A percentile compares a stretch with the other conserved stretches of the same genome.
Evolutionary conservation across 2,888 invertebrate genomes (phyloP).

Genomic region (Halictus quadricinctus): DNA sequence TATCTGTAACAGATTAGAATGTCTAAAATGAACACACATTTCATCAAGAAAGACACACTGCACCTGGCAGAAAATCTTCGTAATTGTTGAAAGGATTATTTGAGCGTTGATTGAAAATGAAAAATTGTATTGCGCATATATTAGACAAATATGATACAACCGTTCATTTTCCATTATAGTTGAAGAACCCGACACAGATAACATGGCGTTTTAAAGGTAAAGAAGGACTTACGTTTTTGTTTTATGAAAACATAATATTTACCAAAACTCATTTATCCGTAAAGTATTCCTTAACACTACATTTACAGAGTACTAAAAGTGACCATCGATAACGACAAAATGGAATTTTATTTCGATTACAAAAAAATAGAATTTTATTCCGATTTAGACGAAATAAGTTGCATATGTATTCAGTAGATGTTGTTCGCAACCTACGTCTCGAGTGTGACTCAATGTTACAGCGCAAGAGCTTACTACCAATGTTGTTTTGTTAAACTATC

Average conservation of each 20-base stretch:
- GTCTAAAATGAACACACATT: background rate
- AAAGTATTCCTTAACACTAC: background rate
- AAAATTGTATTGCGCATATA: background rate
- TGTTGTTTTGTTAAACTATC: background rate
- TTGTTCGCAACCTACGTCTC: too few species aligned
- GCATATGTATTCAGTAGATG: too few species aligned
- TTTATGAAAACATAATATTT: background rate
- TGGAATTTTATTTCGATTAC: too few species aligned
- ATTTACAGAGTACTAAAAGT: too few species aligned
- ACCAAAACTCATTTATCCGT: background rate
- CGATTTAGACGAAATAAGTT: too few species aligned
- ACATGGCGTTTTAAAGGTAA: background rate
- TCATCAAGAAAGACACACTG: background rate
- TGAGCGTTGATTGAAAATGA: background rate
- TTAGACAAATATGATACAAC: background rate
- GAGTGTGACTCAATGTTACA: too few species aligned
- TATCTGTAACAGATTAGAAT: constrained; percentile 84
- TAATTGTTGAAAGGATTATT: too few species aligned
- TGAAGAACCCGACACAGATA: too few species aligned
- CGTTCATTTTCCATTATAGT: background rate
- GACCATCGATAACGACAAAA: too few species aligned
- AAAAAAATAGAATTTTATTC: too few species aligned
- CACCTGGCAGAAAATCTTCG: too few species aligned
- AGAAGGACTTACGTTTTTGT: background rate
- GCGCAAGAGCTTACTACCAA: too few species aligned